Evolutionary conservation across 2,888 invertebrate species (phyloP).

Genomic region (Osedax fenrisi): DNA sequence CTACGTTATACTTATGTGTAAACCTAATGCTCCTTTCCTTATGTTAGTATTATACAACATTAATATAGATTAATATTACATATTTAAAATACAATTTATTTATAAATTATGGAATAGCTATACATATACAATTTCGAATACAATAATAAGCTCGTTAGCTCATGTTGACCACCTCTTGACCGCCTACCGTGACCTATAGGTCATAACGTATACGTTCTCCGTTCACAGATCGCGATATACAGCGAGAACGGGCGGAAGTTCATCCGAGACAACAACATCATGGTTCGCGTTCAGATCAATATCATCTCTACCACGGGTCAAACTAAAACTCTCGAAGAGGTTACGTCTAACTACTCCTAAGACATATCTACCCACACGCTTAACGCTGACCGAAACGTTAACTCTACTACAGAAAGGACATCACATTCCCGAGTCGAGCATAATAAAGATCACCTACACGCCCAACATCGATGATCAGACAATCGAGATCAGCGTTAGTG

Average conservation of each 20-base stretch:
- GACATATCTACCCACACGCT: background rate
- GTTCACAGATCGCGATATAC: conserved; percentile 36
- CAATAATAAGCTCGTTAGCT: no score
- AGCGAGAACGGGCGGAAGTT: conserved; percentile 35
- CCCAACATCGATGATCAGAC: conserved; percentile 29
- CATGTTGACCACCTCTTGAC: no score
- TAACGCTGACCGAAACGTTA: background rate
- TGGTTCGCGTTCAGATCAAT: conserved; percentile 29
- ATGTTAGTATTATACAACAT: no score
- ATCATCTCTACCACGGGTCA: background rate
- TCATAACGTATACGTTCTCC: no score
- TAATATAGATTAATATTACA: no score
- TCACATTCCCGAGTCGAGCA: conserved; percentile 33
- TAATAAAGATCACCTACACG: conserved; percentile 32
- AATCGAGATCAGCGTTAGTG: conserved; percentile 23
- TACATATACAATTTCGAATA: no score
- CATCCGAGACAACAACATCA: conserved; percentile 32
- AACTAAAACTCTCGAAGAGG: background rate
- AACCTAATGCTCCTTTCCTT: no score
- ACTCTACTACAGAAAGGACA: background rate
- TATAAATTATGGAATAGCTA: no score
- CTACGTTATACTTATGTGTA: no score
- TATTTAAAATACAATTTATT: no score
- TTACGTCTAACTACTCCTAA: background rate
- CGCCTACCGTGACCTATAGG: no score